Conservation (phyloP, 2,888 invertebrate species). For the Amorpha juglandis region DNA sequence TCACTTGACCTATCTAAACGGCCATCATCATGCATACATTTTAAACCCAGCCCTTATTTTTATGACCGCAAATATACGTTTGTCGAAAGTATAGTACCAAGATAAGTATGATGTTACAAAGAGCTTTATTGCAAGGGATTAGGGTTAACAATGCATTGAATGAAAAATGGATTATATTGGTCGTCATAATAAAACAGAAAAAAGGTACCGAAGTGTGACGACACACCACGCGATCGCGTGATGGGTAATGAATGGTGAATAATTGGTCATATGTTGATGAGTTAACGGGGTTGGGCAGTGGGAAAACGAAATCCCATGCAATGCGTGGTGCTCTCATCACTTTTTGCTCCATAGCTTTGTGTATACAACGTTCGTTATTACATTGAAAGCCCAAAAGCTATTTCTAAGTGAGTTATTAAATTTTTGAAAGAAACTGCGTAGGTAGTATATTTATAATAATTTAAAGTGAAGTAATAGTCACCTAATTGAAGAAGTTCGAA, state of each 20-base stretch:
- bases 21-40: background rate
- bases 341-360: conserved; percentile 17
- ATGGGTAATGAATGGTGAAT: conserved; percentile 69
- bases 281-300: conserved; percentile 52
- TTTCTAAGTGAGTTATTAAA: too few relatives aligned
- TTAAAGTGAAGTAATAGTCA: too few relatives aligned
- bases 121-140: background rate
- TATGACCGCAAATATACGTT: background rate
- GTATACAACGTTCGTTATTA: background rate
- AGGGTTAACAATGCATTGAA: conserved; percentile 37
- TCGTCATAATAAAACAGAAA: background rate
- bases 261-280: conserved; percentile 64
- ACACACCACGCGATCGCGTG: conserved; percentile 72
- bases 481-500: too few relatives aligned
- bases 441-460: too few relatives aligned
- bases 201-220: conserved; percentile 64
- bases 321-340: conserved; percentile 23
- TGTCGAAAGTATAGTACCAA: background rate
- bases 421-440: too few relatives aligned
- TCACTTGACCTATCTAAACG: conserved; percentile 10
- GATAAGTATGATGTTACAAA: background rate
- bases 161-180: background rate
- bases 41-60: conserved; percentile 12
- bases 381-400: background rate
- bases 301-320: conserved; percentile 39